Evolutionary conservation across 1,140 invertebrate species (phyloP).

Genomic region (Drosophila ogumai): DNA sequence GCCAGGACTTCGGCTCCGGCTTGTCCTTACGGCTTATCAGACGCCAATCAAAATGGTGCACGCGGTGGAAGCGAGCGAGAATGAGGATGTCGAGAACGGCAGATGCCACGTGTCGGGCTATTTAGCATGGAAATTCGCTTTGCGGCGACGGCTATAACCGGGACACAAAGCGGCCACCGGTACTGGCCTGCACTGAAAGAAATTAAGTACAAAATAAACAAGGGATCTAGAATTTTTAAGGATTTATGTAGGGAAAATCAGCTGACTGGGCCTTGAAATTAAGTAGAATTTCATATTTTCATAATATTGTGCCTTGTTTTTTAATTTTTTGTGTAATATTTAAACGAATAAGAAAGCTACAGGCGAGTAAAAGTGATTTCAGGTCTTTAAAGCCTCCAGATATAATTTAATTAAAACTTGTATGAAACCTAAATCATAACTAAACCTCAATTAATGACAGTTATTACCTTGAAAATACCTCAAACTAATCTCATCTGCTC

Average conservation of each 20-base stretch:
- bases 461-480: not conserved
- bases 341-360: too few relatives aligned
- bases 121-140: constrained; percentile 63
- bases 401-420: not conserved
- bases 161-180: constrained; percentile 42
- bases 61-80: constrained; percentile 28
- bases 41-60: constrained; percentile 57
- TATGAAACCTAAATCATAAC: not conserved
- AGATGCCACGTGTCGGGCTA: constrained; percentile 61
- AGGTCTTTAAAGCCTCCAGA: not conserved
- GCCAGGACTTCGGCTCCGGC: constrained; percentile 20
- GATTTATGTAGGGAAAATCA: not conserved
- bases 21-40: constrained; percentile 53
- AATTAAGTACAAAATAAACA: constrained; percentile 6
- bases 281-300: too few relatives aligned
- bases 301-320: too few relatives aligned
- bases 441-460: not conserved
- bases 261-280: not conserved
- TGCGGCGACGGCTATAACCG: constrained; percentile 30
- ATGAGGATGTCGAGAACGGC: constrained; percentile 31
- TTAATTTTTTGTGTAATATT: too few relatives aligned
- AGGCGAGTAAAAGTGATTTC: too few relatives aligned
- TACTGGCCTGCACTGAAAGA: constrained; percentile 17
- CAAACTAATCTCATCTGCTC: not conserved
- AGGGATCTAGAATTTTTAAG: not conserved